These are phyloP conservation scores for Tetranychus piercei DNA, from an alignment of 2,888 invertebrate species.

Conservation along the genomic window DNA sequence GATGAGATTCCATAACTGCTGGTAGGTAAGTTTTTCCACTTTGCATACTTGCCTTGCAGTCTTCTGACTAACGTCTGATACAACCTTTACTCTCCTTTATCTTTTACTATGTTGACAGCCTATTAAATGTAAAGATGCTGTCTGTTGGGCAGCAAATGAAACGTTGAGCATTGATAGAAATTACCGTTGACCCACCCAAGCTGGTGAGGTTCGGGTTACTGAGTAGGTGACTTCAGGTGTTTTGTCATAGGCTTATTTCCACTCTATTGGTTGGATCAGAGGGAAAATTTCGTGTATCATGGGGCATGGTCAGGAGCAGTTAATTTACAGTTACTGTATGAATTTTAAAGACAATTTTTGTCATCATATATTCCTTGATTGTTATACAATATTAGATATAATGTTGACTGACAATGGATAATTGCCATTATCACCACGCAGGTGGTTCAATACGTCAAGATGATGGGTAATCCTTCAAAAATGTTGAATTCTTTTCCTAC, in stretches of 20 bases:
- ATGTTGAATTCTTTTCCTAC: too few species aligned
- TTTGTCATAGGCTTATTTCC: conserved; percentile 77
- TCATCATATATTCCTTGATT: too few species aligned
- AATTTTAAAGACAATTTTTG: neutral
- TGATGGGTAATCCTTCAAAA: too few species aligned
- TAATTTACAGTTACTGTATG: neutral
- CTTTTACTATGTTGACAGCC: conserved; percentile 39
- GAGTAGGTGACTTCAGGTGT: conserved; percentile 30
- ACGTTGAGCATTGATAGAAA: conserved; percentile 69
- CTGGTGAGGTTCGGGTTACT: conserved; percentile 58
- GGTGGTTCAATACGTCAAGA: too few species aligned
- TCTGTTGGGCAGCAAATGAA: conserved; percentile 84
- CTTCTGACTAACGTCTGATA: neutral
- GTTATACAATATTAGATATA: too few species aligned
- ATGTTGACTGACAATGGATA: too few species aligned
- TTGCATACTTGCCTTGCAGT: neutral
- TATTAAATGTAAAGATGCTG: conserved; percentile 81
- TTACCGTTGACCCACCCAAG: conserved; percentile 83
- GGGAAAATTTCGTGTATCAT: conserved; percentile 70
- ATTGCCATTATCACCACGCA: too few species aligned
- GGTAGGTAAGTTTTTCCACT: neutral
- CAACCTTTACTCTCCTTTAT: neutral
- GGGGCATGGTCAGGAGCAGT: conserved; percentile 81
- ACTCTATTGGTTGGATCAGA: conserved; percentile 74
- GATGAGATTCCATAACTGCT: neutral